These are phyloP conservation scores for Cosmorhoe ocellata DNA, from an alignment of 2,888 invertebrate species.

Conservation along the genomic window DNA sequence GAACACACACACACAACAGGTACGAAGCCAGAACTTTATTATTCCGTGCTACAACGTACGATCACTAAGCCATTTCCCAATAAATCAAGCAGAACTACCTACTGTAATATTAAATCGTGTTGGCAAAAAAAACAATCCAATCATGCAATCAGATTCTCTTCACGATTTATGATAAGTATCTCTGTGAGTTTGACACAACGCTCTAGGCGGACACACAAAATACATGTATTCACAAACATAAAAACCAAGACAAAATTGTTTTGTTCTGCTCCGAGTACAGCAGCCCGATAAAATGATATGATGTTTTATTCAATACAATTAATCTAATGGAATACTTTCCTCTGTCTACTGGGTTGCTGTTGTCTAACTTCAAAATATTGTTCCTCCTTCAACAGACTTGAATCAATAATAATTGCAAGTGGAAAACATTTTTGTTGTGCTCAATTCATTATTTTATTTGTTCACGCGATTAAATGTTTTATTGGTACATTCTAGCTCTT, in stretches of 20 bases:
- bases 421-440: slow-evolving; percentile 6
- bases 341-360: slow-evolving; percentile 8
- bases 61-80: slow-evolving; percentile 11
- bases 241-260: slow-evolving; percentile 29
- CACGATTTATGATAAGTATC: slow-evolving; percentile 23
- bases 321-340: slow-evolving; percentile 28
- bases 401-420: slow-evolving; percentile 5
- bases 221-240: slow-evolving; percentile 24
- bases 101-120: slow-evolving; percentile 14
- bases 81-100: slow-evolving; percentile 12
- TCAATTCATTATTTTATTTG: slow-evolving; percentile 6
- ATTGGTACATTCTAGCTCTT: slow-evolving; percentile 26
- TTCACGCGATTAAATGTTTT: slow-evolving; percentile 30
- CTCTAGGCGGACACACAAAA: slow-evolving; percentile 20
- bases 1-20: slow-evolving; percentile 4
- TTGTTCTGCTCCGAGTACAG: slow-evolving; percentile 33
- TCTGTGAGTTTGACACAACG: slow-evolving; percentile 15
- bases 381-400: slow-evolving; percentile 5
- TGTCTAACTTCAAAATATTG: slow-evolving; percentile 19
- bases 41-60: slow-evolving; percentile 9
- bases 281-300: slow-evolving; percentile 31
- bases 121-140: slow-evolving; percentile 24
- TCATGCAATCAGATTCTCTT: slow-evolving; percentile 20
- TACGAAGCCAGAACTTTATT: slow-evolving; percentile 10
- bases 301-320: slow-evolving; percentile 35